Base-by-base conservation (phyloP, 2,113 vertebrate genomes). In the Typhlomys cinereus region DNA sequence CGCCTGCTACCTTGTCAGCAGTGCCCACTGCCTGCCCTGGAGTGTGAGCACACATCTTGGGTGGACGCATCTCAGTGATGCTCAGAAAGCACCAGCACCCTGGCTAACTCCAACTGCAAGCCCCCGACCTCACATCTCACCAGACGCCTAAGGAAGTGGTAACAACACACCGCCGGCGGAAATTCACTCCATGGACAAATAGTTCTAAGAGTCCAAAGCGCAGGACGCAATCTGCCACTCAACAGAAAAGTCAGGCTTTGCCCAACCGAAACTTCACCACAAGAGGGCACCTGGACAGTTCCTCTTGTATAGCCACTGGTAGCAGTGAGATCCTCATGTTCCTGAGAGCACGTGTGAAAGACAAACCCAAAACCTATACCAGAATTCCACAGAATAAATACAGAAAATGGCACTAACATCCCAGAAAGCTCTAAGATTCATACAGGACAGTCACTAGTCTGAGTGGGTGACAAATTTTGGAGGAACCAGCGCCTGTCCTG, bases 51-150 rank as follows among this genome's bases (percentile, higher is more conserved):
- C n/a, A n/a, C n/a, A n/a, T n/a, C n/a, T n/a, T n/a, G n/a, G n/a
- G n/a, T n/a, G n/a, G n/a, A n/a, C n/a, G n/a, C n/a, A n/a, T n/a
- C n/a, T n/a, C n/a, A n/a, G n/a, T n/a, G n/a, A n/a, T n/a, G n/a
- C n/a, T n/a, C n/a, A n/a, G n/a, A n/a, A n/a, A n/a, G n/a, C n/a
- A n/a, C n/a, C n/a, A n/a, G n/a, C 27, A 41, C 34, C 15, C 25
- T 75, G 64, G 44, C 57, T 39, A 88, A 52, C 41, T 79, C 70
- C 57, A 92, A 75, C 18, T 52, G 13, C 8, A 5, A 18, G 10
- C 54, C 34, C n/a, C 66, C 89, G n/a, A 44, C 64, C 92, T 94
- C 70, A 90, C 27, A 67, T 31, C 54, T 81, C 84, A 80, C 11
- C 44, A 50, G 52, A 41, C 82, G 81, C 59, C 67, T 50, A 87